Percentiles rank a stretch among this genome's conserved stretches.
These are phyloP conservation scores for Syngnathus acus DNA, from an alignment of 2,797 vertebrate genomes.

Conservation along the genomic window DNA sequence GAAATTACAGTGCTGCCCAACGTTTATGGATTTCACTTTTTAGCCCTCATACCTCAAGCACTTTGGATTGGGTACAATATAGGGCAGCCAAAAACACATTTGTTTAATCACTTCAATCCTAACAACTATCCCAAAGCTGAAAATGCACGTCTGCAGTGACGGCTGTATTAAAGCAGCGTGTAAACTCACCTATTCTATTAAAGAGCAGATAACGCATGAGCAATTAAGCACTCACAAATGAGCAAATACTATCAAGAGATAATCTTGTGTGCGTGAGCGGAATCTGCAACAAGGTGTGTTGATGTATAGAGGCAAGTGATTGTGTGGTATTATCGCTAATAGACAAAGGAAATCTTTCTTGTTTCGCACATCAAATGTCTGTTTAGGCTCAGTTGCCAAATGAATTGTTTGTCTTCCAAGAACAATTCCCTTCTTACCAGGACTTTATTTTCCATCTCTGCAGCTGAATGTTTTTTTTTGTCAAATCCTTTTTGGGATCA, in stretches of 20 bases:
- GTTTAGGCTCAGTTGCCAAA: neutral
- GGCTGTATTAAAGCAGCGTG: conserved; percentile 14
- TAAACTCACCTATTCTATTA: conserved; percentile 18
- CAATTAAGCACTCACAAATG: conserved; percentile 30
- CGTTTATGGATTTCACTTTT: neutral
- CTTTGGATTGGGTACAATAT: neutral
- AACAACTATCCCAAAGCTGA: conserved; percentile 12
- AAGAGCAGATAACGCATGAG: conserved; percentile 37
- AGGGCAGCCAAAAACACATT: neutral
- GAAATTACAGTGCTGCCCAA: neutral
- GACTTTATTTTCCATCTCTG: neutral
- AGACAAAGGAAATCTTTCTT: neutral
- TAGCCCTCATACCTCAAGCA: neutral
- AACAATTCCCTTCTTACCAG: neutral
- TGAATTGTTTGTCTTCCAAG: neutral
- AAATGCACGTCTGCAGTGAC: conserved; percentile 12
- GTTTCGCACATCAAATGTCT: neutral
- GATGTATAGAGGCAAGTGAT: neutral
- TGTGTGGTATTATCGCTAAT: neutral
- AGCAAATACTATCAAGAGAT: conserved; percentile 29
- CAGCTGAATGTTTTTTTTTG: neutral
- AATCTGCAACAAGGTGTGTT: neutral
- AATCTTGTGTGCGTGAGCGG: conserved; percentile 29
- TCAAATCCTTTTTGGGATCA: neutral
- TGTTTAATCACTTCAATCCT: no score